Percentiles rank a stretch among this genome's conserved stretches.
phyloP scores from a whole-genome alignment of 2,113 vertebrate genomes.

The Pluvialis apricaria region DNA sequence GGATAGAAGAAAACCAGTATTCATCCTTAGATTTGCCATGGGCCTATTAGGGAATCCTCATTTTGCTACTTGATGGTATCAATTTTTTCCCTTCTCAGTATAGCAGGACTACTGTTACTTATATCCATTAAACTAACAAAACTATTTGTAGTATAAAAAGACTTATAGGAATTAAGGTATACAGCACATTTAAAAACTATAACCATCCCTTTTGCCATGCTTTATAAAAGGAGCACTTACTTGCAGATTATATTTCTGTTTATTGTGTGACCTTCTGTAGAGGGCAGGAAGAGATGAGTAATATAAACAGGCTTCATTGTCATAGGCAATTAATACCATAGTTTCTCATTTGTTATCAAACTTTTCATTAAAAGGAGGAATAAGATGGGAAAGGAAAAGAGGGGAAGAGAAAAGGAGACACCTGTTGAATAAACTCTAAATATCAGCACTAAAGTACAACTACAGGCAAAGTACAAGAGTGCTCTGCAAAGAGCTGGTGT shows the following conservation, averaged over 20 bases:
- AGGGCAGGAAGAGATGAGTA: background rate
- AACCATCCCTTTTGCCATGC: background rate
- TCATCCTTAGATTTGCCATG: background rate
- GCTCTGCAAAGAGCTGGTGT: background rate
- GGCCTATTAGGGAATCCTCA: background rate
- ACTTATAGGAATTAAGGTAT: background rate
- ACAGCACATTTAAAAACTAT: background rate
- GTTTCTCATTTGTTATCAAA: background rate
- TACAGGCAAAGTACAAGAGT: background rate
- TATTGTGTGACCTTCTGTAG: background rate
- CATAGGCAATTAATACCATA: background rate
- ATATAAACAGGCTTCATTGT: background rate
- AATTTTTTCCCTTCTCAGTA: background rate
- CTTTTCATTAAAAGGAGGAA: background rate
- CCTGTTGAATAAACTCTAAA: background rate
- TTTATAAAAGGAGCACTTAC: background rate
- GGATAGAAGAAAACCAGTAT: background rate
- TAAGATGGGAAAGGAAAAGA: background rate
- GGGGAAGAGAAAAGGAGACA: background rate
- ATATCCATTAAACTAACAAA: background rate
- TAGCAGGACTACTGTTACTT: background rate
- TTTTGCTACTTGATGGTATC: background rate
- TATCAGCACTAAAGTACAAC: background rate
- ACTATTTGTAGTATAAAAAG: background rate
- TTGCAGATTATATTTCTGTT: background rate